Evolutionary conservation across 2,113 vertebrate species (phyloP).

Genomic region (Varanus komodoensis): DNA sequence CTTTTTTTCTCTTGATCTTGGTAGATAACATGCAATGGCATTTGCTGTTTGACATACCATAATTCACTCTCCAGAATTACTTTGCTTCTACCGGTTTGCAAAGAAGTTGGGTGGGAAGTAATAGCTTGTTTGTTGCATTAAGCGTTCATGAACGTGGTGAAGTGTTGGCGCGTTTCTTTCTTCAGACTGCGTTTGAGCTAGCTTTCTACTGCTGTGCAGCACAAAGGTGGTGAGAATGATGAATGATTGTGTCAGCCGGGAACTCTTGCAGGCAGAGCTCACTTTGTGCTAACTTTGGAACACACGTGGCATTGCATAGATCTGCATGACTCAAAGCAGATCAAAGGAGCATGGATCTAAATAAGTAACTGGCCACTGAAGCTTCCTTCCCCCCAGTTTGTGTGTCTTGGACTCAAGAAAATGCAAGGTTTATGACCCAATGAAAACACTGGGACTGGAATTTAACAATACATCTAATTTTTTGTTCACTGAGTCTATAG

Average conservation of each 20-base stretch:
- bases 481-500: no score
- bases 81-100: neutral
- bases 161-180: slow-evolving; percentile 1
- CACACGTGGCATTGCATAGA: neutral
- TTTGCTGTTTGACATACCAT: neutral
- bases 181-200: neutral
- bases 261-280: slow-evolving; percentile 6
- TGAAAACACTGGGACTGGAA: neutral
- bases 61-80: neutral
- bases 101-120: neutral
- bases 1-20: no score
- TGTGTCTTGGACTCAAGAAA: neutral
- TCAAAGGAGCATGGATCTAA: slow-evolving; percentile 15
- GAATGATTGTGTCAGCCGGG: slow-evolving; percentile 9
- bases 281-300: slow-evolving; percentile 3
- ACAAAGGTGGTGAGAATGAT: slow-evolving; percentile 15
- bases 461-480: neutral
- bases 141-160: neutral
- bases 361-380: neutral
- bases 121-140: neutral
- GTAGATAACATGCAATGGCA: neutral
- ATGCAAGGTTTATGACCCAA: neutral
- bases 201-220: neutral
- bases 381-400: neutral
- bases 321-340: neutral